Conservation (phyloP, 1,140 invertebrate genomes). For the Gonatopus flavifemur region DNA sequence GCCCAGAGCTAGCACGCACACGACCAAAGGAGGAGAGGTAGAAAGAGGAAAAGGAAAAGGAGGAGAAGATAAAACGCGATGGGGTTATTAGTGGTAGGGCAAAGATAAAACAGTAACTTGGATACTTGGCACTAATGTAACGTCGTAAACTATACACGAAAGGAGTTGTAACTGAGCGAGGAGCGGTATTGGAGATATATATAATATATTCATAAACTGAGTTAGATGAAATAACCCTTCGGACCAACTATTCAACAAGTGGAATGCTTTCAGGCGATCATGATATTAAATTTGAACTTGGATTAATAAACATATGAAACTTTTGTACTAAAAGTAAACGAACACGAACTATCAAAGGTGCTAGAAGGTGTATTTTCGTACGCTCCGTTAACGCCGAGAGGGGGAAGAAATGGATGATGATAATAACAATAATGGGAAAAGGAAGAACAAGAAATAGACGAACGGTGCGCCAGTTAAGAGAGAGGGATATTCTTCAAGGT, state of each 20-base stretch:
- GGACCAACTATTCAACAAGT: too few relatives aligned
- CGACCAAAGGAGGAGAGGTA: neutral
- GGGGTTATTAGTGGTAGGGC: constrained; percentile 3
- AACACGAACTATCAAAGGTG: too few relatives aligned
- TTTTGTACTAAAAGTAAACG: too few relatives aligned
- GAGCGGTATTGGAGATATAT: too few relatives aligned
- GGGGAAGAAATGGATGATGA: constrained; percentile 5
- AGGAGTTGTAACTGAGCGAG: constrained; percentile 9
- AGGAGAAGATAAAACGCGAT: neutral
- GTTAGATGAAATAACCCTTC: neutral
- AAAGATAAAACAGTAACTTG: neutral
- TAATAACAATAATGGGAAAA: constrained; percentile 3
- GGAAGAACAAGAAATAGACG: neutral
- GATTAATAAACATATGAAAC: too few relatives aligned
- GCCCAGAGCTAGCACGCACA: constrained; percentile 4
- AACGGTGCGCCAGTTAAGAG: neutral
- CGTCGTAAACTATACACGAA: constrained; percentile 14
- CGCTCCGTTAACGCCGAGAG: constrained; percentile 24
- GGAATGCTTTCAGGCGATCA: too few relatives aligned
- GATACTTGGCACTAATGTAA: constrained; percentile 7
- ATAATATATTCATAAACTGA: neutral
- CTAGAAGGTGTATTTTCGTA: neutral
- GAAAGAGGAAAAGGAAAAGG: neutral
- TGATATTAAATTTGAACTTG: too few relatives aligned
- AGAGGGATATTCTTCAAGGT: constrained; percentile 8